phyloP scores from a whole-genome alignment of 2,797 vertebrate species.

The Erethizon dorsatum region DNA sequence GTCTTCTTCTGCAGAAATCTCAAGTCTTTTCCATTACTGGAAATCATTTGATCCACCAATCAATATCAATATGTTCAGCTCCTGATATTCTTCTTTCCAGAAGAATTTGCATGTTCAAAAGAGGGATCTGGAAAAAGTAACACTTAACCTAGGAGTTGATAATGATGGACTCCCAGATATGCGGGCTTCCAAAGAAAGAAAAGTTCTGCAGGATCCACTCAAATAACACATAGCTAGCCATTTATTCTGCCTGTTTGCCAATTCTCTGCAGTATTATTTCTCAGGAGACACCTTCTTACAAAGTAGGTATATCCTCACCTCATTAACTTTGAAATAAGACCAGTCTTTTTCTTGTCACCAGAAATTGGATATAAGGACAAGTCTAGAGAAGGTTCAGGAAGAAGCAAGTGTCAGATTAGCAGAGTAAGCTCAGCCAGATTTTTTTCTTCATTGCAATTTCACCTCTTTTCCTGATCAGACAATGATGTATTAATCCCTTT shows the following conservation, averaged over 20 bases:
- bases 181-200: not conserved
- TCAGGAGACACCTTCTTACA: not conserved
- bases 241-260: not conserved
- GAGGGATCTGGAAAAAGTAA: not conserved
- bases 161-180: not conserved
- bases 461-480: no score
- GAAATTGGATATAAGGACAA: constrained; percentile 16
- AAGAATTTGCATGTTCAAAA: constrained; percentile 25
- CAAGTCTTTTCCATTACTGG: not conserved
- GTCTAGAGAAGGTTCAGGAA: not conserved
- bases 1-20: not conserved
- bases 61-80: not conserved
- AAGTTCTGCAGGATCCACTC: not conserved
- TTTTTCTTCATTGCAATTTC: not conserved
- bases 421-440: not conserved
- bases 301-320: not conserved
- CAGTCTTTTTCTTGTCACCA: not conserved
- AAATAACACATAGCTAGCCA: not conserved
- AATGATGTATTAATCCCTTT: not conserved
- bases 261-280: not conserved
- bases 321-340: constrained; percentile 47
- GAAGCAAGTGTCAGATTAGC: not conserved
- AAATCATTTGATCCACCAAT: not conserved
- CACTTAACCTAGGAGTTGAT: not conserved
- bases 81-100: not conserved